phyloP scores from a whole-genome alignment of 2,797 vertebrate species.

The Chanos chanos region DNA sequence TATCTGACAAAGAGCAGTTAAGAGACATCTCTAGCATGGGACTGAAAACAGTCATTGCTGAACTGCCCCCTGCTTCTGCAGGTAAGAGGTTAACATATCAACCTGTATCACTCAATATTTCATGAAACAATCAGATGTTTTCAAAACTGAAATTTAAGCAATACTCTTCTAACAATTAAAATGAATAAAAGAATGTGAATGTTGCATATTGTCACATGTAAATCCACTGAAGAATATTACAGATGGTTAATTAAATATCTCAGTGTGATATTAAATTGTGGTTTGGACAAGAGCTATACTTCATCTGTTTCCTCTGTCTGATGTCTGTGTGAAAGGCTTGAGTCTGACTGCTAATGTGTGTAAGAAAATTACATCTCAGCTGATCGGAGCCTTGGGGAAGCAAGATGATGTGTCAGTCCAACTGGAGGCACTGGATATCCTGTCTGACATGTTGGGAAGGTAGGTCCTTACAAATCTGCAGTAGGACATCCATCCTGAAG shows the following conservation, averaged over 20 bases:
- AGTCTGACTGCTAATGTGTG: slow-evolving; percentile 82
- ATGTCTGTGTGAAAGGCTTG: slow-evolving; percentile 68
- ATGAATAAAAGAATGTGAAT: too few species aligned
- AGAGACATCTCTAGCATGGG: slow-evolving; percentile 94
- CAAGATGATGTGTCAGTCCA: slow-evolving; percentile 90
- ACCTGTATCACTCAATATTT: not conserved
- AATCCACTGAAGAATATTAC: too few species aligned
- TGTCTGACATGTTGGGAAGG: slow-evolving; percentile 96
- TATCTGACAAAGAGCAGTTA: slow-evolving; percentile 90
- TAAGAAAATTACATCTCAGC: slow-evolving; percentile 89
- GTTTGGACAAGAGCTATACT: too few species aligned
- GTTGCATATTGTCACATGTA: too few species aligned
- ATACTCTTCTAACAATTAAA: too few species aligned
- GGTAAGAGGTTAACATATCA: slow-evolving; percentile 63
- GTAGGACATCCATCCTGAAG: not conserved
- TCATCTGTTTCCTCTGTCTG: not conserved
- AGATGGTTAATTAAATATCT: too few species aligned
- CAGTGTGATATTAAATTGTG: too few species aligned
- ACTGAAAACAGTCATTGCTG: slow-evolving; percentile 88
- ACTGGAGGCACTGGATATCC: slow-evolving; percentile 92
- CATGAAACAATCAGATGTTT: too few species aligned
- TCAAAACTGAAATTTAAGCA: too few species aligned
- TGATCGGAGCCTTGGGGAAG: slow-evolving; percentile 87
- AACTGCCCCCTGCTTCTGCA: slow-evolving; percentile 82
- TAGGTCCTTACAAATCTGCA: slow-evolving; percentile 41